These are phyloP conservation scores for Anas bernieri DNA, from an alignment of 2,797 vertebrate species.

Conservation along the genomic window DNA sequence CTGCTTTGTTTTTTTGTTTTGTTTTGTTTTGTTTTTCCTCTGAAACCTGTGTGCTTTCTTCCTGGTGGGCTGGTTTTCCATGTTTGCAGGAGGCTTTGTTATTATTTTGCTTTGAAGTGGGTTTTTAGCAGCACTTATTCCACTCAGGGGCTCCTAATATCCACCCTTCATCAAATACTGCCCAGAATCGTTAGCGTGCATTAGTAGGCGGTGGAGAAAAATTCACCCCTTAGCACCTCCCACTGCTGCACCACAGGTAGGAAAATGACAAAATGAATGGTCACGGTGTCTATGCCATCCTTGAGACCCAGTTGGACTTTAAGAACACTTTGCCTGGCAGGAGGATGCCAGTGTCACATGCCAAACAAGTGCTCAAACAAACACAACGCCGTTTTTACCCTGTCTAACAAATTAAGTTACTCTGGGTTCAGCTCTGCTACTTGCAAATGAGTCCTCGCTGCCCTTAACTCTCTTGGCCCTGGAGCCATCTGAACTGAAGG, in stretches of 20 bases:
- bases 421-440: not conserved
- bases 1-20: not conserved
- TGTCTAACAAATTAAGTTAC: not conserved
- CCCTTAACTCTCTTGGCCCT: not conserved
- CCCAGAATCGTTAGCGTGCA: not conserved
- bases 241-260: not conserved
- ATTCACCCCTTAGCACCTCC: not conserved
- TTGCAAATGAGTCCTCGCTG: not conserved
- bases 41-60: not conserved
- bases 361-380: not conserved
- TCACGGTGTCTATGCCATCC: not conserved
- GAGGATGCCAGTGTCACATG: fast-evolving
- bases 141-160: not conserved
- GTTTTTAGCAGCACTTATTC: not conserved
- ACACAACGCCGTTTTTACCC: not conserved
- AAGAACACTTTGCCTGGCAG: not conserved
- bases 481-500: fast-evolving
- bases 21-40: too few relatives aligned
- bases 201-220: not conserved
- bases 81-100: not conserved
- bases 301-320: not conserved
- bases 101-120: not conserved
- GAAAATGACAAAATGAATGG: not conserved
- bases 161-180: not conserved
- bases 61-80: not conserved